Evolutionary conservation across 2,888 invertebrate genomes (phyloP).

Genomic region (Plemyria rubiginata): DNA sequence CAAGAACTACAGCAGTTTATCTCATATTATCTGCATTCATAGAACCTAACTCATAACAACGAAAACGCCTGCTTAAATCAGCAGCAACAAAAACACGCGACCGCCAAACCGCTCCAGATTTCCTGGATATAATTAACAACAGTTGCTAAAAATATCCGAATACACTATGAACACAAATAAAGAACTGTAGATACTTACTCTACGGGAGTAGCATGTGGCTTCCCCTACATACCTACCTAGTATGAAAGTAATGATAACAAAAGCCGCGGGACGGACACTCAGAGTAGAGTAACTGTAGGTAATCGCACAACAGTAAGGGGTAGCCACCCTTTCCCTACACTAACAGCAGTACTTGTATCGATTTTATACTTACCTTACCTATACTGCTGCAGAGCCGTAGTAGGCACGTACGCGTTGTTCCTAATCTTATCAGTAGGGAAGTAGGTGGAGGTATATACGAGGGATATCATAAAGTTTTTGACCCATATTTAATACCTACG

Average conservation of each 20-base stretch:
- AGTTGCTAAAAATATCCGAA: constrained; percentile 53
- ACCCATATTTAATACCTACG: constrained; percentile 26
- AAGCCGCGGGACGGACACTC: background rate
- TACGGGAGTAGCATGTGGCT: constrained; percentile 13
- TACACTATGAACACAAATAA: constrained; percentile 10
- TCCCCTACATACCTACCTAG: background rate
- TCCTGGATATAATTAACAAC: constrained; percentile 66
- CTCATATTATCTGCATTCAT: background rate
- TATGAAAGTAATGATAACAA: background rate
- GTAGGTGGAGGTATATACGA: constrained; percentile 3
- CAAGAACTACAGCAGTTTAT: background rate
- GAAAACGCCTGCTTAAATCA: constrained; percentile 32
- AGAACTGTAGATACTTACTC: constrained; percentile 4
- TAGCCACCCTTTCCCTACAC: constrained; percentile 4
- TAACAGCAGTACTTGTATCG: background rate
- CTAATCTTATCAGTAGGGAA: constrained; percentile 35
- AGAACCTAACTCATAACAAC: background rate
- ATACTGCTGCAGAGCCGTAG: background rate
- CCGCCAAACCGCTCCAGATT: constrained; percentile 59
- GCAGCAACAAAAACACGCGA: constrained; percentile 28
- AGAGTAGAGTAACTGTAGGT: background rate
- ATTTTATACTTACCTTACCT: constrained; percentile 4
- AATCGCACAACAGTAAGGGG: background rate
- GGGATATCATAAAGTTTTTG: constrained; percentile 21
- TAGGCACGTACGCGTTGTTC: constrained; percentile 1